Conservation (phyloP, 2,113 vertebrate genomes). For the Sus scrofa region T2T-Sscrofa CM000817.6:167073501-167074000, state of each 20-base stretch:
- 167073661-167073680: not conserved
- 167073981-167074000: not conserved
- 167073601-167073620: not conserved
- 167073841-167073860: not conserved
- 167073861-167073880: not conserved
- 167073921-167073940: not conserved
- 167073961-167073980: conserved; percentile 6
- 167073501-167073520: not conserved
- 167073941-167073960: not conserved
- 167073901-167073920: not conserved
- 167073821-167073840: not conserved
- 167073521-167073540: not conserved
- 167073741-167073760: not conserved
- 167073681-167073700: not conserved
- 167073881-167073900: not conserved
- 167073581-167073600: conserved; percentile 6
- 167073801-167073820: not conserved
- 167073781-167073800: not conserved
- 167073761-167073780: not conserved
- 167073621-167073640: conserved; percentile 15
- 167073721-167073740: not conserved
- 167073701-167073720: not conserved
- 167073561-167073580: not conserved
- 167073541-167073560: not conserved
- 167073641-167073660: not conserved